Base-by-base conservation (phyloP, 2,797 vertebrate species). In the Sphenopsis melanotis region DNA sequence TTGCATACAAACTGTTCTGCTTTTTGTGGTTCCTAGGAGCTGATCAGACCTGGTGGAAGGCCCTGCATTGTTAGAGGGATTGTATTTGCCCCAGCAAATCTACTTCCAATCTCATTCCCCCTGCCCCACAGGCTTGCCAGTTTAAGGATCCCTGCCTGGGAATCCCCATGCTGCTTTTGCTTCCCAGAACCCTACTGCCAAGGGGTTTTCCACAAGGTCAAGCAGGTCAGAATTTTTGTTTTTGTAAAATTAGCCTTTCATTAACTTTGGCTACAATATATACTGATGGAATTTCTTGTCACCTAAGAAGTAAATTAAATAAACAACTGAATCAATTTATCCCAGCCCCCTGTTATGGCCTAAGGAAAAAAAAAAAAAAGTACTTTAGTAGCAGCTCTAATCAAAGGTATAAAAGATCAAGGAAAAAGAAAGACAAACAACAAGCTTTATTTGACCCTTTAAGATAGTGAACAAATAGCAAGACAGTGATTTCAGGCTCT, bases 171-270 rank as follows among this genome's bases (percentile, higher is more conserved):
- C 32, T 59, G 12, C 26, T 69, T 94, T 88, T 83, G 18, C 55
- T 94, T 88, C 46, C 47, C 42, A 85, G 63, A 85, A 57, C 4
- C 2, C 7, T 46, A 15, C 2, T 39, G 65, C 29, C 39, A 53
- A 69, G 82, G 76, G 30, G 9, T 83, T 96, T 94, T 83, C 90
- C 71, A 80, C 44, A 87, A 14, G 36, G 49, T 24, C 56, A 77
- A 70, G 6, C 3, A 53, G 37, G 23, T 65, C 70, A 56, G 13
- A 72, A 41, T 20, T 57, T 39, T 29, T 32, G 8, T 2, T 69
- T 26, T 52, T 50, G 6, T 19, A 44, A 61, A 56, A 34, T 41
- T 57, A 27, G 37, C 90, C 6, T 69, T 71, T 86, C 42, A 60
- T 55, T 82, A 83, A 68, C 18, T 85, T 71, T 50, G 26, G 23